phyloP scores from a whole-genome alignment of 1,140 invertebrate species.

The Listronotus oregonensis region DNA sequence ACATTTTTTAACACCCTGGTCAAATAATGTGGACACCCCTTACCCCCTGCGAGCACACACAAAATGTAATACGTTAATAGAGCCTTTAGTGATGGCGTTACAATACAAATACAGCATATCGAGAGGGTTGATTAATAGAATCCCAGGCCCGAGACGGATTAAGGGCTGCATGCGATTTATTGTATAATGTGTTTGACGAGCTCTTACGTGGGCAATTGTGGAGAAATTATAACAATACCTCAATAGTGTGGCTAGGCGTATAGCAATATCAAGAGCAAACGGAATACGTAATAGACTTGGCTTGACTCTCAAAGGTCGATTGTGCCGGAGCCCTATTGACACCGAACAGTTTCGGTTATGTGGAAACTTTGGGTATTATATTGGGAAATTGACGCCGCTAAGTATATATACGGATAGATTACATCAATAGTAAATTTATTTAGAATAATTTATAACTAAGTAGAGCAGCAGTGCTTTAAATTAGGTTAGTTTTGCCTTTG shows the following conservation, averaged over 20 bases:
- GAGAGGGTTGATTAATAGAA: slow-evolving; percentile 23
- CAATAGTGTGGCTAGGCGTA: slow-evolving; percentile 8
- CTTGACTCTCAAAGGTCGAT: slow-evolving; percentile 1
- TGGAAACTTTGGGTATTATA: slow-evolving; percentile 12
- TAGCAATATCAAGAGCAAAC: slow-evolving; percentile 28
- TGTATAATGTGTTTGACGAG: slow-evolving; percentile 30
- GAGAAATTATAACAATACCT: slow-evolving; percentile 30
- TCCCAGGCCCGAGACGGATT: slow-evolving; percentile 6
- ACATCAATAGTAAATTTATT: no score
- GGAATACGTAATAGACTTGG: slow-evolving; percentile 27
- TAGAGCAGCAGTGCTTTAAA: no score
- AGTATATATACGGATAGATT: no score
- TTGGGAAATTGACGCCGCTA: slow-evolving; percentile 5
- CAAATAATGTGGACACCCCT: no score
- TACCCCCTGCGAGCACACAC: no score
- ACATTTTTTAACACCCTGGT: no score
- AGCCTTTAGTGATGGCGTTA: no score
- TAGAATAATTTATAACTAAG: no score
- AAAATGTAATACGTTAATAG: no score
- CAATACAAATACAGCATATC: no score
- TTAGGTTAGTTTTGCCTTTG: no score
- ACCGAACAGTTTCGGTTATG: slow-evolving; percentile 4
- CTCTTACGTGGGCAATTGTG: slow-evolving; percentile 26
- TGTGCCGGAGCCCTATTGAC: background rate
- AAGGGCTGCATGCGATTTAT: slow-evolving; percentile 21